These are phyloP conservation scores for Zaprionus nigranus DNA, from an alignment of 1,140 invertebrate genomes.

Conservation along the genomic window DNA sequence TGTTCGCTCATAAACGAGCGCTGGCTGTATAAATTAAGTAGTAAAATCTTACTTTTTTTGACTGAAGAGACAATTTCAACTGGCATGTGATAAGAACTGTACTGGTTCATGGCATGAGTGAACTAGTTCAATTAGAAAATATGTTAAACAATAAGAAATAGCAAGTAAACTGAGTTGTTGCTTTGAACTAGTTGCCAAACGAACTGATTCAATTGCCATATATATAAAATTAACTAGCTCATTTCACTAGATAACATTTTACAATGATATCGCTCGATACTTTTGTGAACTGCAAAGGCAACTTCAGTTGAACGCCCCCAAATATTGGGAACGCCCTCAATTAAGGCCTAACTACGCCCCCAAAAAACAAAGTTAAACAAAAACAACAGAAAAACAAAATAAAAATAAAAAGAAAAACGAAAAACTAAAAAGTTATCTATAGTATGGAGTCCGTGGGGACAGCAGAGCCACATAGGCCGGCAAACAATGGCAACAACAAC, in stretches of 20 bases:
- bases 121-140: conserved; percentile 4
- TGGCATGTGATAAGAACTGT: too few relatives aligned
- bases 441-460: conserved; percentile 15
- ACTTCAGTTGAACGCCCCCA: conserved; percentile 31
- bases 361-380: conserved; percentile 5
- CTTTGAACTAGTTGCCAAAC: too few relatives aligned
- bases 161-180: too few relatives aligned
- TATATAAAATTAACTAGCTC: neutral
- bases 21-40: neutral
- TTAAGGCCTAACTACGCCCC: conserved; percentile 34
- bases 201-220: neutral
- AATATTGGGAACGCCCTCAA: conserved; percentile 26
- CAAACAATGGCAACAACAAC: conserved; percentile 36
- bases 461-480: neutral
- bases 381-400: neutral
- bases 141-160: neutral
- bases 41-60: neutral
- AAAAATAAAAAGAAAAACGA: neutral
- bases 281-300: neutral
- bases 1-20: neutral
- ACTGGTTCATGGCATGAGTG: neutral
- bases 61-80: neutral
- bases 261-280: neutral
- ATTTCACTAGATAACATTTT: neutral
- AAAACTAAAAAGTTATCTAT: conserved; percentile 19